Percentiles rank a stretch among this genome's conserved stretches.
phyloP scores from a whole-genome alignment of 2,888 invertebrate genomes.

The Calameuta pallipes region DNA sequence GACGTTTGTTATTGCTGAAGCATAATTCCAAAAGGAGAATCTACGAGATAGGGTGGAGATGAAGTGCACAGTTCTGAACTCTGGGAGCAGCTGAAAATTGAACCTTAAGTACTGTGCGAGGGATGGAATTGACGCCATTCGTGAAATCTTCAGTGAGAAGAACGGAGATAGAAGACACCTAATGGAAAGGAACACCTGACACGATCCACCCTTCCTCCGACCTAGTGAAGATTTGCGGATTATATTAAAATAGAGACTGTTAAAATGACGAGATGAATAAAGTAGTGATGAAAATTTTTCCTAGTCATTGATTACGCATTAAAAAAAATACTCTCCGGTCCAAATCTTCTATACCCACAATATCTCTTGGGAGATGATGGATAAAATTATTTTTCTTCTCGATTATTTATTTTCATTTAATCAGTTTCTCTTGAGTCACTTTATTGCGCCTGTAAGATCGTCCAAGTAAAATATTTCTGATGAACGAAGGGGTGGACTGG shows the following conservation, averaged over 20 bases:
- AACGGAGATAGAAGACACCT: neutral
- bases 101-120: conserved; percentile 31
- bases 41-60: neutral
- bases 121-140: conserved; percentile 8
- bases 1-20: conserved; percentile 29
- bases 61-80: conserved; percentile 19
- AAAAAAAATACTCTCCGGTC: neutral
- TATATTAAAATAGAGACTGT: conserved; percentile 6
- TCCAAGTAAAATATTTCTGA: neutral
- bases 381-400: neutral
- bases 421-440: neutral
- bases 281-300: neutral
- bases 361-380: neutral
- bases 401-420: neutral
- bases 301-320: neutral
- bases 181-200: neutral
- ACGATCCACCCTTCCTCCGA: neutral
- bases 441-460: neutral
- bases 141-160: conserved; percentile 1
- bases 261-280: neutral
- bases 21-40: conserved; percentile 26
- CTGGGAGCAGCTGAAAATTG: conserved; percentile 32
- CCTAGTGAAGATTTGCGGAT: neutral
- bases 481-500: neutral
- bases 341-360: neutral